Evolutionary conservation across 2,797 vertebrate genomes (phyloP).

Genomic region (Trichosurus vulpecula): DNA sequence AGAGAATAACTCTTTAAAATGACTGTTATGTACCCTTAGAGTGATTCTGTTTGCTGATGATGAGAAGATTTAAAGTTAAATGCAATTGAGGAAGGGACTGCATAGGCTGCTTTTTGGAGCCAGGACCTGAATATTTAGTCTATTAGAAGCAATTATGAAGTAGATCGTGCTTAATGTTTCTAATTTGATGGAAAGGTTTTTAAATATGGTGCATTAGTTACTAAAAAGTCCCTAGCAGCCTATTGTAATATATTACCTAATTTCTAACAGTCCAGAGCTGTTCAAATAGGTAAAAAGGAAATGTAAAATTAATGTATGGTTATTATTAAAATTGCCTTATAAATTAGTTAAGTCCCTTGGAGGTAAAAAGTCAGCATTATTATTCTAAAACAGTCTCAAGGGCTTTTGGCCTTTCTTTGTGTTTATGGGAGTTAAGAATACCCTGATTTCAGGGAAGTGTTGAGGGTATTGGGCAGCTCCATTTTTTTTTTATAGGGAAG

Average conservation of each 20-base stretch:
- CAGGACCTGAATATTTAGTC: conserved; percentile 69
- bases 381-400: conserved; percentile 66
- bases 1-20: conserved; percentile 16
- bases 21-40: conserved; percentile 29
- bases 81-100: conserved; percentile 59
- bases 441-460: neutral
- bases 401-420: conserved; percentile 38
- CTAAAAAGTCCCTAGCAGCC: conserved; percentile 81
- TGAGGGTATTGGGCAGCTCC: neutral
- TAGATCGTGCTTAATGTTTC: conserved; percentile 74
- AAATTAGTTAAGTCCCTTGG: conserved; percentile 76
- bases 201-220: conserved; percentile 79
- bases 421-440: conserved; percentile 29
- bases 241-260: conserved; percentile 77
- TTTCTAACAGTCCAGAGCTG: conserved; percentile 69
- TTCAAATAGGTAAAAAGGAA: conserved; percentile 73
- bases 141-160: conserved; percentile 80
- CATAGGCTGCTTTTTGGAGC: conserved; percentile 62
- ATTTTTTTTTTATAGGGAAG: neutral
- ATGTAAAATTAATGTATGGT: conserved; percentile 81
- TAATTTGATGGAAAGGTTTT: conserved; percentile 78
- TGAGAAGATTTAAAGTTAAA: conserved; percentile 72
- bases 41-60: conserved; percentile 54
- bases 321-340: conserved; percentile 81
- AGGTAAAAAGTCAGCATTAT: conserved; percentile 69